Evolutionary conservation across 1,140 invertebrate genomes (phyloP), one percentile per base, ranked within the genome.

Genomic region (Panulirus ornatus): DNA sequence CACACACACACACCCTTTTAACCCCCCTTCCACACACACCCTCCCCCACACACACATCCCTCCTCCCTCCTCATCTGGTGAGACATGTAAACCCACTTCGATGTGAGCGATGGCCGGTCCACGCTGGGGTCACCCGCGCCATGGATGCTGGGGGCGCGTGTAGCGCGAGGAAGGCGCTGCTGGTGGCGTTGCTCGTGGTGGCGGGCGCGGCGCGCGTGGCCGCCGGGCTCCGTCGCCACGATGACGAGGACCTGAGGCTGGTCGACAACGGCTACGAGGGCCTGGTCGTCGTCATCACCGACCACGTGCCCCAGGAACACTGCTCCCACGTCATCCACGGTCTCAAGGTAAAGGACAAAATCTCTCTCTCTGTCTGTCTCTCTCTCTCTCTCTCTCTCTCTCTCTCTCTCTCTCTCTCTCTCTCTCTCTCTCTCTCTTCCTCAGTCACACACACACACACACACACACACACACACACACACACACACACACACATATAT

Each of bases 241-340:
- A 51, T 86, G 0, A 58, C 34, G 58, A 34, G 19, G 90, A 91
- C 71, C 81, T 91, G 36, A 63, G 79, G 40, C 83, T 91, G 36
- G 76, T 81, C 40, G 78, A 91, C 90, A 91, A 91, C 58, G 90
- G 90, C 19, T 91, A 91, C 76, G 90, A 91, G 83, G 90, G 90
- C 34, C 63, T 91, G 54, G 66, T 91, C 47, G 84, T 91, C 27
- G 54, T 84, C 75, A 91, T 91, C 83, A 78, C 78, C 30, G 90
- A 85, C 38, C 54, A 86, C 8, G 75, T 91, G 6, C 84, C 90
- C 0, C 90, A 91, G 58, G 84, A 91, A 51, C 90, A 91, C 40
- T 91, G 90, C 84, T 86, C 79, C 63, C 82, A 86, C 47, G 75
- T 91, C 54, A 36, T 91, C 40, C 90, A 91, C 84, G 90, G 90